A percentile compares a stretch with the other conserved stretches of the same genome.
phyloP scores from a whole-genome alignment of 2,888 invertebrate genomes.

The Congeria kusceri region DNA sequence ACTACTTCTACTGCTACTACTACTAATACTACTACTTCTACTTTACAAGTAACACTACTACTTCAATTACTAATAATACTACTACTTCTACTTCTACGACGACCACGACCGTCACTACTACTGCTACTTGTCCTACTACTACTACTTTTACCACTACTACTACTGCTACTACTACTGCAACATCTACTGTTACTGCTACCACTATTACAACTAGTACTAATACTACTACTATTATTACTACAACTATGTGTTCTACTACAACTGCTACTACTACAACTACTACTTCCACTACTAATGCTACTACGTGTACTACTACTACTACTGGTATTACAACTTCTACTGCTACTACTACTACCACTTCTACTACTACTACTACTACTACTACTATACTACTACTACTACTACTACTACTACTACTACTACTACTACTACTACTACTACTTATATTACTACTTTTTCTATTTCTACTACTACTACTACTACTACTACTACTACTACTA shows the following conservation, averaged over 20 bases:
- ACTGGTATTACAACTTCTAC: no score
- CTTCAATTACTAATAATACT: neutral
- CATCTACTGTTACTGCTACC: neutral
- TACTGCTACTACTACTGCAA: neutral
- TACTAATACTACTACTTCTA: neutral
- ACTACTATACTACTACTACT: neutral
- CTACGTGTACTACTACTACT: no score
- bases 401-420: slow-evolving; percentile 10
- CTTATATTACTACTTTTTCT: slow-evolving; percentile 3
- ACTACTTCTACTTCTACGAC: neutral
- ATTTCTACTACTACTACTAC: no score
- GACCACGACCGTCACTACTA: neutral
- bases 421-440: slow-evolving; percentile 3
- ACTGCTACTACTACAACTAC: no score
- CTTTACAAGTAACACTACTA: neutral
- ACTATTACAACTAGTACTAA: no score
- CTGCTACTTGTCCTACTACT: slow-evolving; percentile 9
- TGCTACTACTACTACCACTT: no score
- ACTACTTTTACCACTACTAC: slow-evolving; percentile 12
- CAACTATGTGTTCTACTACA: no score
- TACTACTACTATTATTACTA: no score
- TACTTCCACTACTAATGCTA: no score
- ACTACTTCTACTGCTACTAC: slow-evolving; percentile 25
- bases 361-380: no score
- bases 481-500: neutral